Percentiles rank a stretch among this genome's conserved stretches.
Evolutionary conservation across 2,797 vertebrate species (phyloP).

Genomic region (Coccyzus lansbergi): DNA sequence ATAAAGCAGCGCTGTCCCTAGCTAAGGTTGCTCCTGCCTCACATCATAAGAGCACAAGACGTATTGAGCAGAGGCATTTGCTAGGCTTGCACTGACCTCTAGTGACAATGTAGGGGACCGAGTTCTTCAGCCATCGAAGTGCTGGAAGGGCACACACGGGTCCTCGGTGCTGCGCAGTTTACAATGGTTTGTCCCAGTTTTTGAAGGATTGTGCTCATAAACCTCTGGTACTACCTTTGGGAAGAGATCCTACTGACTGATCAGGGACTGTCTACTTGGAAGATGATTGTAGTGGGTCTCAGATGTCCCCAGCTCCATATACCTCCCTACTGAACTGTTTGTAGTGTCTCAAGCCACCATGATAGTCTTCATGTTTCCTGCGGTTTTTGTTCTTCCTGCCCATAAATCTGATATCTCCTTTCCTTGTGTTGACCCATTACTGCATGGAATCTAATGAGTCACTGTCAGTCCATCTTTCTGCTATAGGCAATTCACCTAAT

Average conservation of each 20-base stretch:
- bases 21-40: no score
- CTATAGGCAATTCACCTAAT: neutral
- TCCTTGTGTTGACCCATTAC: neutral
- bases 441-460: neutral
- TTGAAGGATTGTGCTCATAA: neutral
- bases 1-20: neutral
- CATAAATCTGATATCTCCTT: neutral
- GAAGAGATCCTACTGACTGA: neutral
- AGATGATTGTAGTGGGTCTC: neutral
- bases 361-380: neutral
- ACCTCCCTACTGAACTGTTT: neutral
- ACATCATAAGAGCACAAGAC: neutral
- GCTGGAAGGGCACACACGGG: neutral
- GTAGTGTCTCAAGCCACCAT: neutral
- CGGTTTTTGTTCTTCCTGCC: neutral
- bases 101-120: conserved; percentile 65
- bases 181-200: neutral
- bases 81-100: conserved; percentile 77
- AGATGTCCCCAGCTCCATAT: neutral
- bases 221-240: neutral
- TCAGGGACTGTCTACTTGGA: neutral
- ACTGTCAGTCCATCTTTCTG: neutral
- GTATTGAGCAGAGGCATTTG: neutral
- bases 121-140: neutral
- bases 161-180: neutral